Conservation (phyloP, 2,888 invertebrate genomes). For the Pristionchus japonicus region DNA sequence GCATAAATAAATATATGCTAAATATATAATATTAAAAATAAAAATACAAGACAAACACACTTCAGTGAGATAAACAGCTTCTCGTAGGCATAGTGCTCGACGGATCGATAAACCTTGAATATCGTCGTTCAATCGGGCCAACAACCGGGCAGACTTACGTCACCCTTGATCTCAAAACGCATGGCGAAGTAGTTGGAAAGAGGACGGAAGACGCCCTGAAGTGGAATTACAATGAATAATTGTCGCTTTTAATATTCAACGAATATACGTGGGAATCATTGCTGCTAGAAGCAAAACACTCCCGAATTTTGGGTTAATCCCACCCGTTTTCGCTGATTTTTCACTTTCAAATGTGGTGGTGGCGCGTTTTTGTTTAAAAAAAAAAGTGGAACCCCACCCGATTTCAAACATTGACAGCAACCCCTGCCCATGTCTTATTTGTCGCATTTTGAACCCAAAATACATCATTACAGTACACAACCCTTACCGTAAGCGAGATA, state of each 20-base stretch:
- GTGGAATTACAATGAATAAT: background rate
- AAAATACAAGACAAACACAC: background rate
- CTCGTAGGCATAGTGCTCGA: conserved; percentile 74
- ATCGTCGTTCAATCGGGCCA: background rate
- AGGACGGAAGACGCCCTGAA: conserved; percentile 71
- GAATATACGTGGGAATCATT: too few species aligned
- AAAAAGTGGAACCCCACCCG: too few species aligned
- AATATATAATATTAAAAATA: background rate
- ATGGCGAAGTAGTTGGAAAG: conserved; percentile 71
- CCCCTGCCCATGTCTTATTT: too few species aligned
- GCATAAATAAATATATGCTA: background rate
- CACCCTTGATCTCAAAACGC: conserved; percentile 57
- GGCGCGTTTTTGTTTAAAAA: too few species aligned
- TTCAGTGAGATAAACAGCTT: conserved; percentile 59
- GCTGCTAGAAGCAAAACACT: too few species aligned
- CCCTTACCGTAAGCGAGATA: conserved; percentile 63
- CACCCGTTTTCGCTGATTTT: too few species aligned
- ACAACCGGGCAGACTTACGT: background rate
- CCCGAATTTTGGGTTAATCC: too few species aligned
- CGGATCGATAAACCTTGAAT: conserved; percentile 64
- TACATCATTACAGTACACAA: background rate
- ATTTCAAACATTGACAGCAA: too few species aligned
- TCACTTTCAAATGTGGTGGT: too few species aligned
- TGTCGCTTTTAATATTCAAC: background rate
- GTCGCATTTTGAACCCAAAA: too few species aligned